phyloP scores from a whole-genome alignment of 2,888 invertebrate species.

The Buathra laborator region DNA sequence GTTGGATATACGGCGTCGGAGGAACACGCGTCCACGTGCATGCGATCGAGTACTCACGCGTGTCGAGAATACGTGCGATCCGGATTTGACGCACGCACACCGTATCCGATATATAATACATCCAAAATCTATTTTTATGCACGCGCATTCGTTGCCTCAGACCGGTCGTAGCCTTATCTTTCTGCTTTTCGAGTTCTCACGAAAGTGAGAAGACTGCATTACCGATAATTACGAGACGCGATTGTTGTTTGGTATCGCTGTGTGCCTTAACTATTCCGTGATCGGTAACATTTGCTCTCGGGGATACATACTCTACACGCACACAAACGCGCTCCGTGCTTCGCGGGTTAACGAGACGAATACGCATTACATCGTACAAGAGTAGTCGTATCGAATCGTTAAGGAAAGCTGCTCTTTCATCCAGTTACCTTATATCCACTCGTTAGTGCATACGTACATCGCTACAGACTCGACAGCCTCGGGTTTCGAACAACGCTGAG shows the following conservation, averaged over 20 bases:
- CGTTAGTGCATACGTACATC: constrained; percentile 61
- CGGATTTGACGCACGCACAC: constrained; percentile 6
- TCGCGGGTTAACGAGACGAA: constrained; percentile 60
- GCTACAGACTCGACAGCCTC: constrained; percentile 30
- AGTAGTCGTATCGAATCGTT: constrained; percentile 61
- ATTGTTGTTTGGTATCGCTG: constrained; percentile 27
- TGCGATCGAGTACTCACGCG: constrained; percentile 54
- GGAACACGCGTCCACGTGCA: constrained; percentile 35
- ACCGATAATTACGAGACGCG: constrained; percentile 49
- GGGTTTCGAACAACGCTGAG: constrained; percentile 37
- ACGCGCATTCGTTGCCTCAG: background rate
- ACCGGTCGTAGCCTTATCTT: constrained; percentile 22
- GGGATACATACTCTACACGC: background rate
- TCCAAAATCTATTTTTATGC: constrained; percentile 28
- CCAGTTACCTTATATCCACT: constrained; percentile 63
- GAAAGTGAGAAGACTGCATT: constrained; percentile 28
- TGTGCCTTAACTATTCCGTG: background rate
- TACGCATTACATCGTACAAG: constrained; percentile 48
- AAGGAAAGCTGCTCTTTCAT: constrained; percentile 61
- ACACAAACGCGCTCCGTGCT: constrained; percentile 12
- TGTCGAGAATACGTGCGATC: constrained; percentile 40
- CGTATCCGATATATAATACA: background rate
- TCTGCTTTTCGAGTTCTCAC: constrained; percentile 39
- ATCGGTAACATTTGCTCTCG: constrained; percentile 48
- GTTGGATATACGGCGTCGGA: background rate